These are phyloP conservation scores for Hymenopus coronatus DNA, from an alignment of 2,888 invertebrate genomes.

Conservation along the genomic window DNA sequence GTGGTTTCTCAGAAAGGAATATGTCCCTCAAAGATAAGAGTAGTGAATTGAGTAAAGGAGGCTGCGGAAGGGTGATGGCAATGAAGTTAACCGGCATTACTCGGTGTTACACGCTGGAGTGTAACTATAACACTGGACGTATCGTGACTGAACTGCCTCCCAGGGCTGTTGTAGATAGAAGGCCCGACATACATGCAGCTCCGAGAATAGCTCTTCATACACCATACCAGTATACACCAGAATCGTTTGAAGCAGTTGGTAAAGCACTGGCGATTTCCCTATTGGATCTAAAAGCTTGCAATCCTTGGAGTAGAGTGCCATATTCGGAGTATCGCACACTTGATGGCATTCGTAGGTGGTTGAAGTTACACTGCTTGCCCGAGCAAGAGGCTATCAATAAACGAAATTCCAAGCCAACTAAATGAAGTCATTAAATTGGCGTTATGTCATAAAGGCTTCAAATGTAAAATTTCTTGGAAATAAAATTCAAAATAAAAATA, in stretches of 20 bases:
- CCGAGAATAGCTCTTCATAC: background rate
- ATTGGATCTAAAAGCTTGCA: background rate
- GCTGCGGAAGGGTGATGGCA: background rate
- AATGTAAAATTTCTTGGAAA: too few species aligned
- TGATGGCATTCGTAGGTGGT: background rate
- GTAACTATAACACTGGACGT: background rate
- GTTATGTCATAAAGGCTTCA: too few species aligned
- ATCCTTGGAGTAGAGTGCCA: background rate
- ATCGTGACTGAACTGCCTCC: background rate
- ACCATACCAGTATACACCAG: background rate
- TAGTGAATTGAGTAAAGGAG: background rate
- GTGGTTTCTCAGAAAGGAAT: conserved; percentile 88
- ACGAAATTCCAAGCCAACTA: background rate
- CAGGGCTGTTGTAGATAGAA: background rate
- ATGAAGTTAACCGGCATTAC: background rate
- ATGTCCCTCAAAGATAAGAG: conserved; percentile 63
- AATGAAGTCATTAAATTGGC: background rate
- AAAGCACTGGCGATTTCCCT: background rate
- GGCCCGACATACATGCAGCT: background rate
- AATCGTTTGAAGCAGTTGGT: background rate
- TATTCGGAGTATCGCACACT: background rate
- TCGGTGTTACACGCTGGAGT: background rate
- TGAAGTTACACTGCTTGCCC: background rate
- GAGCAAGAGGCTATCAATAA: background rate
- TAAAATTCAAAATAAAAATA: too few species aligned